phyloP scores from a whole-genome alignment of 1,140 invertebrate species.

The Bombus superbus region DNA sequence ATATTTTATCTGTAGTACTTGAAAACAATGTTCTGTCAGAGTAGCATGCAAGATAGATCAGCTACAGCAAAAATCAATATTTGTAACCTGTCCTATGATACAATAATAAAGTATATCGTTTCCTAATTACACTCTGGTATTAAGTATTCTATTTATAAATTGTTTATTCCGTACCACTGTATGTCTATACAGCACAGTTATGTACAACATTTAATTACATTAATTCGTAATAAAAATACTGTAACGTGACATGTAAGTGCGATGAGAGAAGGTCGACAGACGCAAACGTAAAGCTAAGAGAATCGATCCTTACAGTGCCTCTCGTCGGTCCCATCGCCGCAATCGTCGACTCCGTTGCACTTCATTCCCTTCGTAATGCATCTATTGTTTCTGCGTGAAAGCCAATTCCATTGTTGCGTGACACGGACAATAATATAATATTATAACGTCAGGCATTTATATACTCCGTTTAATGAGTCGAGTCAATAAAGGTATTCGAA shows the following conservation, averaged over 20 bases:
- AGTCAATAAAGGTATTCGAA: too few relatives aligned
- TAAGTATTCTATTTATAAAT: constrained; percentile 8
- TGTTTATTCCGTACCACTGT: constrained; percentile 53
- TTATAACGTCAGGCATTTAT: too few relatives aligned
- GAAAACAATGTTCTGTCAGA: not conserved
- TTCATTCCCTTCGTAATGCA: constrained; percentile 83
- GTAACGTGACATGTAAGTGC: not conserved
- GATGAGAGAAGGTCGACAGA: too few relatives aligned
- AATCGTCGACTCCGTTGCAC: constrained; percentile 88
- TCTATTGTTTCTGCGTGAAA: constrained; percentile 82
- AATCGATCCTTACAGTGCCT: constrained; percentile 83
- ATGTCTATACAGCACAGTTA: constrained; percentile 64
- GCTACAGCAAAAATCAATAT: not conserved
- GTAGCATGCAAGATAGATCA: not conserved
- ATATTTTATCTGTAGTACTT: constrained; percentile 30
- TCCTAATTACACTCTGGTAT: not conserved
- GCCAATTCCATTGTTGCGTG: not conserved
- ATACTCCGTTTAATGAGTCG: not conserved
- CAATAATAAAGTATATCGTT: constrained; percentile 32
- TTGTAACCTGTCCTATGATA: constrained; percentile 27
- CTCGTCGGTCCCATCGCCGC: constrained; percentile 88
- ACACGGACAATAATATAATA: too few relatives aligned
- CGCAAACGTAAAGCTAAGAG: constrained; percentile 26
- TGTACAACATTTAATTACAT: constrained; percentile 64
- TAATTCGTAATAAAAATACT: constrained; percentile 49